Percentiles rank a stretch among this genome's conserved stretches.
phyloP scores from a whole-genome alignment of 92 coral and sea anemone species.

The Parazoanthus atlanticus region DNA sequence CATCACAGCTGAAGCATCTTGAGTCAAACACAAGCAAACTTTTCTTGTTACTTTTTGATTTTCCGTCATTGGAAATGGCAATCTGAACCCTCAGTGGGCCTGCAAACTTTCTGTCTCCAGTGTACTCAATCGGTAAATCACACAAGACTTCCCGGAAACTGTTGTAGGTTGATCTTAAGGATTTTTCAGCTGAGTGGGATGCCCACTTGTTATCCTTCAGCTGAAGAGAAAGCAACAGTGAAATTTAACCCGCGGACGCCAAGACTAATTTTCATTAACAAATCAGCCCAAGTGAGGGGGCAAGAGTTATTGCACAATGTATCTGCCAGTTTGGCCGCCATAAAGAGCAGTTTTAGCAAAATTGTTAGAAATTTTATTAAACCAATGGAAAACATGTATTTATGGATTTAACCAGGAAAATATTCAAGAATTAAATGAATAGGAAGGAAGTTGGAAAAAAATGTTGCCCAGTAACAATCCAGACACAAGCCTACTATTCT shows the following conservation, averaged over 20 bases:
- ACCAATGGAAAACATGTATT: too few relatives aligned
- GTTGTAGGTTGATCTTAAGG: background rate
- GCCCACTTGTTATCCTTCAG: background rate
- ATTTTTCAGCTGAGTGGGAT: background rate
- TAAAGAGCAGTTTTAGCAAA: too few relatives aligned
- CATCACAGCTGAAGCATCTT: background rate
- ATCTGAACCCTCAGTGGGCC: background rate
- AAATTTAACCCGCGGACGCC: background rate
- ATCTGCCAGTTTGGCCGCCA: too few relatives aligned
- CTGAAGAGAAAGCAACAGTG: background rate
- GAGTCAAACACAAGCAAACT: background rate
- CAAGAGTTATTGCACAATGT: too few relatives aligned
- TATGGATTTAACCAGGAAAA: too few relatives aligned
- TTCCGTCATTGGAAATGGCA: too few relatives aligned
- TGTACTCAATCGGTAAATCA: background rate
- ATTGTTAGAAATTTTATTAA: too few relatives aligned
- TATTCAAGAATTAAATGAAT: too few relatives aligned
- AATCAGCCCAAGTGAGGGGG: background rate
- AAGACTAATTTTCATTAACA: background rate
- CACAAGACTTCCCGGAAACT: background rate
- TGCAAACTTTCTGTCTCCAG: background rate
- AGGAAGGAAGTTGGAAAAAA: too few relatives aligned
- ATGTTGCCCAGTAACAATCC: too few relatives aligned
- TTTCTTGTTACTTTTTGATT: background rate
- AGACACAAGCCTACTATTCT: too few relatives aligned